Conservation (phyloP, 2,113 vertebrate genomes). For the Passer montanus region DNA sequence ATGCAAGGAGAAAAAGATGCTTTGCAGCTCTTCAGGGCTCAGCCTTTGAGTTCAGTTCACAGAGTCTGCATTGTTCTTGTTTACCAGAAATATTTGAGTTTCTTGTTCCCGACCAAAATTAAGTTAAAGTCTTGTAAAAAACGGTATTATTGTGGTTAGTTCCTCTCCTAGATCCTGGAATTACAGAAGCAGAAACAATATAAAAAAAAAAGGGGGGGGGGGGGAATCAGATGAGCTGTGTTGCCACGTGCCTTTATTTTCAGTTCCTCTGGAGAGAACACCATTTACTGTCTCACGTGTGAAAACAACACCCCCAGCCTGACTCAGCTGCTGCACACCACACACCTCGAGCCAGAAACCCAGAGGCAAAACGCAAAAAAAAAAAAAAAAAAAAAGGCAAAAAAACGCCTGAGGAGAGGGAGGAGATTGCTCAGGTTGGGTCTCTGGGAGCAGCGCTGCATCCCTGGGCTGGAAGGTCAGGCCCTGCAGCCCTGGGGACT, state of each 20-base stretch:
- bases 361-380: neutral
- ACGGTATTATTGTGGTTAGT: constrained; percentile 25
- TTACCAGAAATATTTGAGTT: constrained; percentile 44
- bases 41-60: neutral
- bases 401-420: neutral
- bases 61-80: constrained; percentile 15
- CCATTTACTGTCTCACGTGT: neutral
- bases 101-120: constrained; percentile 8
- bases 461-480: constrained; percentile 22
- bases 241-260: constrained; percentile 32
- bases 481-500: neutral
- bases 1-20: neutral
- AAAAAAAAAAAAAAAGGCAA: too few relatives aligned
- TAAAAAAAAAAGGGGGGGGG: neutral
- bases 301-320: neutral
- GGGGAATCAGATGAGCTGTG: neutral
- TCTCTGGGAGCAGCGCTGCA: neutral
- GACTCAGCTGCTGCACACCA: neutral
- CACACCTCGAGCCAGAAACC: neutral
- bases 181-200: constrained; percentile 12
- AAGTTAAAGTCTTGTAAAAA: constrained; percentile 44
- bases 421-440: neutral
- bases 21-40: neutral
- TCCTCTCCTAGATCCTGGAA: constrained; percentile 15
- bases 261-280: neutral